phyloP scores from a whole-genome alignment of 2,888 invertebrate species.

The Chydorus sphaericus region DNA sequence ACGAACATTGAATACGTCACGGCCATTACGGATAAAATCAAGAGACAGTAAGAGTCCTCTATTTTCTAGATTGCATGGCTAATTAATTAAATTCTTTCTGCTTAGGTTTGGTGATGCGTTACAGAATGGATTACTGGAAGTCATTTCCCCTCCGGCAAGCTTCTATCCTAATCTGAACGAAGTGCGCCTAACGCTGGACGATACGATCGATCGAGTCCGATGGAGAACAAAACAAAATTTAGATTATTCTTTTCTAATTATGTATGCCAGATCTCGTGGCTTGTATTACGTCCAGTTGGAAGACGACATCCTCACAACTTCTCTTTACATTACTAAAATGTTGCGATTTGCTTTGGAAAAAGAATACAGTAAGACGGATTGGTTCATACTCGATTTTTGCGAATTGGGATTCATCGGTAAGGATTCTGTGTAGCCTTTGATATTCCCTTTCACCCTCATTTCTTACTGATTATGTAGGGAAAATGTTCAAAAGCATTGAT shows the following conservation, averaged over 20 bases:
- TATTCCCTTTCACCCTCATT: no score
- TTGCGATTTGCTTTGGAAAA: constrained; percentile 65
- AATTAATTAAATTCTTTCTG: no score
- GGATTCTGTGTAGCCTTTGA: no score
- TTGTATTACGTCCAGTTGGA: constrained; percentile 84
- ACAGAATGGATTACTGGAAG: constrained; percentile 68
- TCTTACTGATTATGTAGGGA: constrained; percentile 37
- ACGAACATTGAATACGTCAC: constrained; percentile 22
- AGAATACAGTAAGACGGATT: constrained; percentile 54
- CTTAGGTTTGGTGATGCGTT: constrained; percentile 57
- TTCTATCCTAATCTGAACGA: constrained; percentile 78
- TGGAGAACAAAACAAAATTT: constrained; percentile 94
- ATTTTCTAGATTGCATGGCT: not conserved
- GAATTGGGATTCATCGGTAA: constrained; percentile 85
- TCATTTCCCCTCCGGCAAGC: constrained; percentile 65
- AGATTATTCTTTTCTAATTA: constrained; percentile 87
- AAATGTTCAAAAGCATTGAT: constrained; percentile 78
- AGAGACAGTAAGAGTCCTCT: constrained; percentile 19
- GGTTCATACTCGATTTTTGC: constrained; percentile 89
- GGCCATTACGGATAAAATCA: constrained; percentile 21
- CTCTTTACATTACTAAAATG: constrained; percentile 68
- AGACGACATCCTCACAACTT: constrained; percentile 76
- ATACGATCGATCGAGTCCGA: constrained; percentile 63
- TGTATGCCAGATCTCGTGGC: constrained; percentile 74
- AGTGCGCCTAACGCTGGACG: constrained; percentile 64